These are phyloP conservation scores for Miniopterus natalensis DNA, from an alignment of 2,113 vertebrate species.

Conservation along the genomic window DNA sequence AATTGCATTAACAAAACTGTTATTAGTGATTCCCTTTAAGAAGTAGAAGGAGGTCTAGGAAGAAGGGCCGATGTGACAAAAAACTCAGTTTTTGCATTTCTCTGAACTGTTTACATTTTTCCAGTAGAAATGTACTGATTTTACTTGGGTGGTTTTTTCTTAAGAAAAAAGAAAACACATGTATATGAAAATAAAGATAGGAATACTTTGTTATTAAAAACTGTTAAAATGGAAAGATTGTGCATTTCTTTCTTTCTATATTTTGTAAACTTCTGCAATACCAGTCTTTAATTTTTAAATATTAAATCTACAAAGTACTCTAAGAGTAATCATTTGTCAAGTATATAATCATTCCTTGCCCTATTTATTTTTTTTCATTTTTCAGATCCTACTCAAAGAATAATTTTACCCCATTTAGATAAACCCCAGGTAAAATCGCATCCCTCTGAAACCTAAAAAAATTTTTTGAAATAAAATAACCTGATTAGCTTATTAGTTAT, in stretches of 20 bases:
- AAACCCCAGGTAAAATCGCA: background rate
- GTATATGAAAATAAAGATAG: background rate
- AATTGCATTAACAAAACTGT: background rate
- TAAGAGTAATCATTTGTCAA: background rate
- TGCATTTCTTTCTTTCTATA: background rate
- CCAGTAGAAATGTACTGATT: background rate
- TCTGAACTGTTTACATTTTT: background rate
- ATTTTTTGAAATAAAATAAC: background rate
- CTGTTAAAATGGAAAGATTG: background rate
- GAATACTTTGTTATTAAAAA: background rate
- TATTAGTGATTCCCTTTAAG: background rate
- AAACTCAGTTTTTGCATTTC: background rate
- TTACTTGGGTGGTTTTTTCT: background rate
- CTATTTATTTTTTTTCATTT: background rate
- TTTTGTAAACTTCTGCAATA: background rate
- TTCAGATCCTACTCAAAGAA: background rate
- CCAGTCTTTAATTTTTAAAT: background rate
- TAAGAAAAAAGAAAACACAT: background rate
- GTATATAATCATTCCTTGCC: background rate
- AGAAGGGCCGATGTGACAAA: background rate
- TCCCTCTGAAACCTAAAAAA: background rate
- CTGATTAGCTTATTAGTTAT: background rate
- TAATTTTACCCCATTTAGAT: slow-evolving; percentile 7
- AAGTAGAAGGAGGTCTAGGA: background rate
- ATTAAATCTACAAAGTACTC: slow-evolving; percentile 13